These are phyloP conservation scores for Callimorpha dominula DNA, from an alignment of 2,888 invertebrate species.

Conservation along the genomic window DNA sequence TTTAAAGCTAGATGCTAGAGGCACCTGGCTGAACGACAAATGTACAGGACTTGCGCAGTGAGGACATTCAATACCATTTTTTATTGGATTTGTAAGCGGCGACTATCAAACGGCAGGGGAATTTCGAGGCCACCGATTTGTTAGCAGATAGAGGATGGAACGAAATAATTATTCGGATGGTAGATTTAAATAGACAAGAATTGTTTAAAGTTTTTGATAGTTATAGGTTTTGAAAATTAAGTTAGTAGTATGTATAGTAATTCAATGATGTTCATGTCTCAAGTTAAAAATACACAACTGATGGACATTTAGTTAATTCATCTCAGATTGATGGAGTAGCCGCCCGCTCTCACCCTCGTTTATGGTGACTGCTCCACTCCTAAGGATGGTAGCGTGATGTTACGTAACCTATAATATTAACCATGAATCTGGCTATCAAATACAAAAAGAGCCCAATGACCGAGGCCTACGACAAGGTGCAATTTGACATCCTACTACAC, in stretches of 20 bases:
- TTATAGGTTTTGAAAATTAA: background rate
- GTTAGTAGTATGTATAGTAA: background rate
- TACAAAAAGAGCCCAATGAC: too few species aligned
- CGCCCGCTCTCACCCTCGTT: too few species aligned
- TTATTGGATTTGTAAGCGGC: slow-evolving; percentile 24
- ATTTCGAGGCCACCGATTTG: slow-evolving; percentile 17
- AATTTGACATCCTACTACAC: too few species aligned
- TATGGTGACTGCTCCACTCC: too few species aligned
- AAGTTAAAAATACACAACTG: too few species aligned
- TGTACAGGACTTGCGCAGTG: slow-evolving; percentile 55
- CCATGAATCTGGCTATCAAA: too few species aligned
- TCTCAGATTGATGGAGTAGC: too few species aligned
- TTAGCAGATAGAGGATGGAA: background rate
- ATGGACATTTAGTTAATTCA: too few species aligned
- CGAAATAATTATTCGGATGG: background rate
- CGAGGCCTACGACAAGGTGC: too few species aligned
- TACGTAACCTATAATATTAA: too few species aligned
- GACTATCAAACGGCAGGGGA: slow-evolving; percentile 12
- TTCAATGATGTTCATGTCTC: too few species aligned
- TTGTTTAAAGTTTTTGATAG: background rate
- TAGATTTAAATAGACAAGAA: background rate
- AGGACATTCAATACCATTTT: slow-evolving; percentile 49
- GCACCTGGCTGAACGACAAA: slow-evolving; percentile 25
- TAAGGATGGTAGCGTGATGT: too few species aligned
- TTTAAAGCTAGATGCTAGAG: slow-evolving; percentile 14